phyloP scores from a whole-genome alignment of 2,113 vertebrate genomes.

The Syngnathoides biaculeatus region DNA sequence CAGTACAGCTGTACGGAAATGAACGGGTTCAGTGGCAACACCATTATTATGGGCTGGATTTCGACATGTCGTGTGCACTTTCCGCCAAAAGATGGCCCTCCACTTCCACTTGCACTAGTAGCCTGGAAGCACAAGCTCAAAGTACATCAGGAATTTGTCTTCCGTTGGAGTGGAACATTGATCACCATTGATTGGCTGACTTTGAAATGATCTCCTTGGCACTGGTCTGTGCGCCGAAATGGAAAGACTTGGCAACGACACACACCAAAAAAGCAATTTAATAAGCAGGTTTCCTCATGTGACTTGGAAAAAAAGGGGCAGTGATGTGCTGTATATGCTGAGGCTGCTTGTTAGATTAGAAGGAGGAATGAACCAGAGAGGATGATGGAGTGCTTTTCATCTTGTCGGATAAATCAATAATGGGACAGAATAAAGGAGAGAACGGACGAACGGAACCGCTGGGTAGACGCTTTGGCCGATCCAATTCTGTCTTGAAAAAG shows the following conservation, averaged over 20 bases:
- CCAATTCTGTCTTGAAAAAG: slow-evolving; percentile 37
- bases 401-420: slow-evolving; percentile 72
- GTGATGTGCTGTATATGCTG: slow-evolving; percentile 52
- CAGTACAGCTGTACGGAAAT: too few species aligned
- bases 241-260: slow-evolving; percentile 34
- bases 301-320: slow-evolving; percentile 42
- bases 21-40: not conserved
- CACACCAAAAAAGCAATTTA: slow-evolving; percentile 45
- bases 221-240: slow-evolving; percentile 25
- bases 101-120: slow-evolving; percentile 24
- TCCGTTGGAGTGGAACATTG: slow-evolving; percentile 3
- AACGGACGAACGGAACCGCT: slow-evolving; percentile 52
- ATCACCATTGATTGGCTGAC: slow-evolving; percentile 17
- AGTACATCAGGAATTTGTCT: not conserved
- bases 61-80: slow-evolving; percentile 10
- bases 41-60: not conserved
- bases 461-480: slow-evolving; percentile 35
- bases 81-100: slow-evolving; percentile 67
- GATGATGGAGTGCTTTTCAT: slow-evolving; percentile 61
- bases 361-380: slow-evolving; percentile 63
- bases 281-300: slow-evolving; percentile 57
- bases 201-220: slow-evolving; percentile 19
- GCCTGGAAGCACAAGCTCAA: not conserved
- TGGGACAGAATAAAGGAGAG: slow-evolving; percentile 52
- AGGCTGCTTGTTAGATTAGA: slow-evolving; percentile 54